A percentile compares a stretch with the other conserved stretches of the same genome.
These are phyloP conservation scores for Planiliza haematocheilus DNA, from an alignment of 2,113 vertebrate genomes.

Conservation along the genomic window DNA sequence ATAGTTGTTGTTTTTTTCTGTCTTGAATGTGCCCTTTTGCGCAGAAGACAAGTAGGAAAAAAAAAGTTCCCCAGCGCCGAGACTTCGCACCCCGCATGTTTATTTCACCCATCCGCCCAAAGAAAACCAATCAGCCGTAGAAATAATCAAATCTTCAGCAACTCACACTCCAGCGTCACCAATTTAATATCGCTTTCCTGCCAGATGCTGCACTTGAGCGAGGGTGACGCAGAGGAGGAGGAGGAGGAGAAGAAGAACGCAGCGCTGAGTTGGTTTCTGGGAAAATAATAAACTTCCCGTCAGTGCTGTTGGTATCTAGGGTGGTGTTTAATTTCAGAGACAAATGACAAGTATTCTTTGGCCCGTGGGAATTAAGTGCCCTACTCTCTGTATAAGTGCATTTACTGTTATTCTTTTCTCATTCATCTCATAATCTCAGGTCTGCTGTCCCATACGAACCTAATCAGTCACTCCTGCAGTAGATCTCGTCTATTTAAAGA, in stretches of 20 bases:
- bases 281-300: slow-evolving; percentile 22
- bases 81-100: neutral
- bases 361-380: neutral
- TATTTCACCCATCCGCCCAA: neutral
- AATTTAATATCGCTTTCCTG: slow-evolving; percentile 13
- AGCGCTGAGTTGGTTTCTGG: slow-evolving; percentile 6
- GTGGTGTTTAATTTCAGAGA: slow-evolving; percentile 27
- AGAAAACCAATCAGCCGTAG: slow-evolving; percentile 11
- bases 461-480: neutral
- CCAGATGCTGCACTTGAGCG: slow-evolving; percentile 21
- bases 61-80: neutral
- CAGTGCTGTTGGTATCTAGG: neutral
- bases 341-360: slow-evolving; percentile 17
- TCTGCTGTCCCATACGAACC: neutral
- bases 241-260: slow-evolving; percentile 6
- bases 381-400: neutral
- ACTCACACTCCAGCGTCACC: neutral
- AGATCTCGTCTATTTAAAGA: neutral
- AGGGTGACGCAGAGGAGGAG: neutral
- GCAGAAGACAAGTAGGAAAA: slow-evolving; percentile 15
- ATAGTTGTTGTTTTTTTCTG: neutral
- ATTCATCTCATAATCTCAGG: too few relatives aligned
- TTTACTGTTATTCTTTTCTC: too few relatives aligned
- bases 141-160: slow-evolving; percentile 9
- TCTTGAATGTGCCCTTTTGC: slow-evolving; percentile 9